Evolutionary conservation across 2,113 vertebrate genomes (phyloP).

Genomic region (Synchiropus splendidus): DNA sequence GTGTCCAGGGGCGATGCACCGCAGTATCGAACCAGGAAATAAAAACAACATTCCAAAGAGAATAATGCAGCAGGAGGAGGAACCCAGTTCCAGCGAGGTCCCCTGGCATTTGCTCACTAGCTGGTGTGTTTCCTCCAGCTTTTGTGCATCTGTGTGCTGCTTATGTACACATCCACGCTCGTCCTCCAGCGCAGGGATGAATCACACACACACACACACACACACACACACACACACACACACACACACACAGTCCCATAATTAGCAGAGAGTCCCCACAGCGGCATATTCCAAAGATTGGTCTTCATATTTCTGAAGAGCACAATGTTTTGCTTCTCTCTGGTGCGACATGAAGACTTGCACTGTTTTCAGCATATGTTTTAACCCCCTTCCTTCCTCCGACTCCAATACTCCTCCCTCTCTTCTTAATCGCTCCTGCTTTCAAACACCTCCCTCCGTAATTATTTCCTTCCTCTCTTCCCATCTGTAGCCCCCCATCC

Average conservation of each 20-base stretch:
- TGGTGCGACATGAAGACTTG: slow-evolving; percentile 28
- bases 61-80: slow-evolving; percentile 63
- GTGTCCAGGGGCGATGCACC: slow-evolving; percentile 29
- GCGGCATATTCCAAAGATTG: slow-evolving; percentile 39
- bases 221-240: slow-evolving; percentile 20
- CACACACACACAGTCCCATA: slow-evolving; percentile 23
- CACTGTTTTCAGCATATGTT: slow-evolving; percentile 28
- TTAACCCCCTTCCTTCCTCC: slow-evolving; percentile 5
- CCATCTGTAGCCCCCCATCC: slow-evolving; percentile 12
- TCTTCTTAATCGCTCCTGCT: slow-evolving; percentile 38
- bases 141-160: slow-evolving; percentile 33
- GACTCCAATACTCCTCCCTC: slow-evolving; percentile 30
- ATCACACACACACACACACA: no score
- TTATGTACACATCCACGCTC: slow-evolving; percentile 39
- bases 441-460: slow-evolving; percentile 48
- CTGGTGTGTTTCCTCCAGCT: slow-evolving; percentile 15
- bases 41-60: slow-evolving; percentile 61
- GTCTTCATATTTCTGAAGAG: slow-evolving; percentile 35
- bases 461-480: slow-evolving; percentile 41
- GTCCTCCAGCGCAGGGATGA: slow-evolving; percentile 41
- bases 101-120: slow-evolving; percentile 32
- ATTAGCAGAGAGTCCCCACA: slow-evolving; percentile 39
- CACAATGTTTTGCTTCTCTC: slow-evolving; percentile 37
- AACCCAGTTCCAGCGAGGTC: slow-evolving; percentile 40
- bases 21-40: slow-evolving; percentile 48